phyloP scores from a whole-genome alignment of 2,888 invertebrate genomes.

The Tachystola acroxantha region DNA sequence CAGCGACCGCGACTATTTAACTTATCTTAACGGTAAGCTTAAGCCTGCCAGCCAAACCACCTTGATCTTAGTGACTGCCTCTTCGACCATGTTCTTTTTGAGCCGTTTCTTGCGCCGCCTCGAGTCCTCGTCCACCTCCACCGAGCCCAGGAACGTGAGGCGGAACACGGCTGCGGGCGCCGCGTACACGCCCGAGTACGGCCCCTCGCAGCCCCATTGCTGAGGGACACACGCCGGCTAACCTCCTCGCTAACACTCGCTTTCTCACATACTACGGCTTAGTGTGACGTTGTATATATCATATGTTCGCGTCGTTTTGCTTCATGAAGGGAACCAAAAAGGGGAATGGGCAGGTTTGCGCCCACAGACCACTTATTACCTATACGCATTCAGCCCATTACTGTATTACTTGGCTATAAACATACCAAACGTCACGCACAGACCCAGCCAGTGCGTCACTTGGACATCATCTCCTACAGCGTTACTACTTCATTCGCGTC shows the following conservation, averaged over 20 bases:
- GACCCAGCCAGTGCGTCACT: constrained; percentile 13
- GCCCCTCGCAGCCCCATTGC: constrained; percentile 68
- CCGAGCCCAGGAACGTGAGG: constrained; percentile 89
- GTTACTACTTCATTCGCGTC: neutral
- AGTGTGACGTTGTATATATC: neutral
- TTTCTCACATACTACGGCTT: neutral
- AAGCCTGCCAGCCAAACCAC: constrained; percentile 72
- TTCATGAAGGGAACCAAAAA: no score
- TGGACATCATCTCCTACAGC: constrained; percentile 18
- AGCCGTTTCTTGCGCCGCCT: constrained; percentile 85
- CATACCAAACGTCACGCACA: constrained; percentile 18
- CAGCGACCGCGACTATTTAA: no score
- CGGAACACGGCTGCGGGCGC: constrained; percentile 87
- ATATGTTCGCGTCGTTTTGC: constrained; percentile 21
- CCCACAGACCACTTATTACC: no score
- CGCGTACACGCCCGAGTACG: constrained; percentile 73
- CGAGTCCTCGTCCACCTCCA: constrained; percentile 90
- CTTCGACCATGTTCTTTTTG: constrained; percentile 94
- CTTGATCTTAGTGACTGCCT: constrained; percentile 92
- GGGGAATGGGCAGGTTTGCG: no score
- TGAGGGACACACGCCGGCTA: constrained; percentile 48
- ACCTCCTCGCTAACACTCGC: constrained; percentile 39
- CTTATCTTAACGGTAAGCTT: no score
- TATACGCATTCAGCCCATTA: constrained; percentile 39
- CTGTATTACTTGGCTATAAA: constrained; percentile 32